Evolutionary conservation across 2,888 invertebrate genomes (phyloP).

Genomic region (Caenorhabditis zanzibari): DNA sequence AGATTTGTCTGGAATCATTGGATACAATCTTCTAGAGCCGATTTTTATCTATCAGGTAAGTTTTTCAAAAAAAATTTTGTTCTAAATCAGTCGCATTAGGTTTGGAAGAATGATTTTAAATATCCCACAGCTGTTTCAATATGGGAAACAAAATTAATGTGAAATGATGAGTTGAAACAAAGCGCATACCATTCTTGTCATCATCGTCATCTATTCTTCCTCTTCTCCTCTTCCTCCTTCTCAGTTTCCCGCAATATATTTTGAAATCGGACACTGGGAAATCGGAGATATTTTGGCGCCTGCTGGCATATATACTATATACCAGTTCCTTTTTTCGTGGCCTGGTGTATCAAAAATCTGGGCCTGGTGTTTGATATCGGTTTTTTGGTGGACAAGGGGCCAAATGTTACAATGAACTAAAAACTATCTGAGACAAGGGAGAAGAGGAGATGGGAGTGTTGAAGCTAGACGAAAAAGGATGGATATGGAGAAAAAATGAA

Average conservation of each 20-base stretch:
- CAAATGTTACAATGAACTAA: constrained; percentile 6
- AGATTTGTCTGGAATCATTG: constrained; percentile 49
- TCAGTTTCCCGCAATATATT: constrained; percentile 31
- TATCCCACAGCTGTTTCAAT: constrained; percentile 56
- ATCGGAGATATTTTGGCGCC: constrained; percentile 51
- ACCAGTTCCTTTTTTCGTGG: constrained; percentile 16
- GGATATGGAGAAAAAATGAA: neutral
- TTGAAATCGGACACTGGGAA: constrained; percentile 60
- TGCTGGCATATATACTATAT: constrained; percentile 22
- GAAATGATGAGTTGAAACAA: constrained; percentile 29
- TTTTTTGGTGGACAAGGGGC: neutral
- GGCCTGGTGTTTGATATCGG: neutral
- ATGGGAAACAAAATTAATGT: constrained; percentile 23
- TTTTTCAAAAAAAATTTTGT: neutral
- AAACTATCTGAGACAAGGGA: neutral
- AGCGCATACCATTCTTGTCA: constrained; percentile 18
- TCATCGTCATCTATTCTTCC: neutral
- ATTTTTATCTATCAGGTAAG: constrained; percentile 55
- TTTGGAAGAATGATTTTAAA: constrained; percentile 24
- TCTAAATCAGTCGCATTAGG: neutral
- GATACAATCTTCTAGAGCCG: constrained; percentile 36
- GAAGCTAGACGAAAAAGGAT: neutral
- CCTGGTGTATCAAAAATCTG: constrained; percentile 45
- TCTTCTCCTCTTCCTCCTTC: neutral
- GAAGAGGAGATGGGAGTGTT: neutral